Conservation (phyloP, 1,140 invertebrate genomes). For the Euwallacea similis region DNA sequence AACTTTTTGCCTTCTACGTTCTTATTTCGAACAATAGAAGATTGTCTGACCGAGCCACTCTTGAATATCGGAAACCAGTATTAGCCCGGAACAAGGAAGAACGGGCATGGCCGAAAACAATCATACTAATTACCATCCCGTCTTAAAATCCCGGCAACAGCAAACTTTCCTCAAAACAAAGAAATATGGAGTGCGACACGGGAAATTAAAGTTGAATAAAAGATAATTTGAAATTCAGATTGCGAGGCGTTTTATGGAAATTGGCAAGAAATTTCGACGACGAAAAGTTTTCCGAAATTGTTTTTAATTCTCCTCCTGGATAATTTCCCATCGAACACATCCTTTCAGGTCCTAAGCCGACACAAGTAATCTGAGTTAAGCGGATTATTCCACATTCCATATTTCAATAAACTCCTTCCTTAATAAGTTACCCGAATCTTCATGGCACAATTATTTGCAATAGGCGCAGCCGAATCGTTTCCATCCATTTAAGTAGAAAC, state of each 20-base stretch:
- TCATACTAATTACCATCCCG: conserved; percentile 20
- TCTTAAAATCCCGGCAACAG: conserved; percentile 4
- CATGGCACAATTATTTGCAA: conserved; percentile 21
- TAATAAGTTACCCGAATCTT: conserved; percentile 3
- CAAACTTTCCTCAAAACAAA: conserved; percentile 28
- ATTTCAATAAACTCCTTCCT: neutral
- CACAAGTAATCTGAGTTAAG: too few relatives aligned
- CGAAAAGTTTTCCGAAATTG: conserved; percentile 5
- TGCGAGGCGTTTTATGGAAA: conserved; percentile 23
- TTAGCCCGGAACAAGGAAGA: too few relatives aligned
- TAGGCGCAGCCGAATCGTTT: conserved; percentile 18
- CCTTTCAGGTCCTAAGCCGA: too few relatives aligned
- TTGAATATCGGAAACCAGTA: too few relatives aligned
- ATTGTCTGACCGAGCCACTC: too few relatives aligned
- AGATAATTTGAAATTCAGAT: conserved; percentile 29
- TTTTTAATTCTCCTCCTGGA: neutral
- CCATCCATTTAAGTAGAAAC: conserved; percentile 32
- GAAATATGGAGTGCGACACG: conserved; percentile 26
- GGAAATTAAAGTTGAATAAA: conserved; percentile 32
- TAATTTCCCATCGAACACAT: too few relatives aligned
- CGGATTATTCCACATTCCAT: neutral
- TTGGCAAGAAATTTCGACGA: conserved; percentile 24
- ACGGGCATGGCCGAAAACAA: conserved; percentile 9
- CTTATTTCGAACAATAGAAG: too few relatives aligned
- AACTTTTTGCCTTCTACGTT: too few relatives aligned